phyloP scores from a whole-genome alignment of 2,888 invertebrate species.

The Eulithis testata region DNA sequence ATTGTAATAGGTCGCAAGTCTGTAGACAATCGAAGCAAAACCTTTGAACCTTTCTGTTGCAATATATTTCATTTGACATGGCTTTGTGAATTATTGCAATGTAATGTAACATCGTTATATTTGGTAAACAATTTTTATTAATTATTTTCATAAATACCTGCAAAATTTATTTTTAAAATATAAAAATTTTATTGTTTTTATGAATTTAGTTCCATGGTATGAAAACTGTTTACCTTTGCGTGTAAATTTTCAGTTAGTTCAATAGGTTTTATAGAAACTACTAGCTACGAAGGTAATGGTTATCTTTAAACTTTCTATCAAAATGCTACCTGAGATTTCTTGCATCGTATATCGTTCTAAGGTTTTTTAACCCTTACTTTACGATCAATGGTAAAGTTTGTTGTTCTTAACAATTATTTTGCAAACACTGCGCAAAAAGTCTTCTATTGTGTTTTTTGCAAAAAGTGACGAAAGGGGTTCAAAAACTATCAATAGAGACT shows the following conservation, averaged over 20 bases:
- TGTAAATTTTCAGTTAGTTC: constrained; percentile 33
- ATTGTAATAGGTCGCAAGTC: constrained; percentile 46
- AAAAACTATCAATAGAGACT: constrained; percentile 63
- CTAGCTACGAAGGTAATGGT: not conserved
- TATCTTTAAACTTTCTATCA: constrained; percentile 11
- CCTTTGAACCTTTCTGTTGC: constrained; percentile 72
- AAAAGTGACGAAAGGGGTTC: constrained; percentile 70
- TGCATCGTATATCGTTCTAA: constrained; percentile 47
- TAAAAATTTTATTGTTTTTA: constrained; percentile 13
- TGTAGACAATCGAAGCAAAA: constrained; percentile 47
- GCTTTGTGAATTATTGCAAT: constrained; percentile 69
- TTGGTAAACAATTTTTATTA: constrained; percentile 43
- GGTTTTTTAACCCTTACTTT: constrained; percentile 19
- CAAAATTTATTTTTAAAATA: constrained; percentile 23
- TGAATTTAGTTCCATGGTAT: constrained; percentile 23
- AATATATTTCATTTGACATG: constrained; percentile 72
- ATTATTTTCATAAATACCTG: constrained; percentile 15
- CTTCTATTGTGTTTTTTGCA: constrained; percentile 43
- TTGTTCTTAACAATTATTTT: constrained; percentile 39
- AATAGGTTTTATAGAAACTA: not conserved
- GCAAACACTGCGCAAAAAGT: constrained; percentile 37
- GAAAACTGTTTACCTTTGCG: constrained; percentile 41
- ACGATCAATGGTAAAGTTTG: constrained; percentile 24
- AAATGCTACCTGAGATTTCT: constrained; percentile 51
- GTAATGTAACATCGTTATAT: constrained; percentile 39